Base-by-base conservation (phyloP, 2,888 invertebrate genomes). In the Drosophila testacea region DNA sequence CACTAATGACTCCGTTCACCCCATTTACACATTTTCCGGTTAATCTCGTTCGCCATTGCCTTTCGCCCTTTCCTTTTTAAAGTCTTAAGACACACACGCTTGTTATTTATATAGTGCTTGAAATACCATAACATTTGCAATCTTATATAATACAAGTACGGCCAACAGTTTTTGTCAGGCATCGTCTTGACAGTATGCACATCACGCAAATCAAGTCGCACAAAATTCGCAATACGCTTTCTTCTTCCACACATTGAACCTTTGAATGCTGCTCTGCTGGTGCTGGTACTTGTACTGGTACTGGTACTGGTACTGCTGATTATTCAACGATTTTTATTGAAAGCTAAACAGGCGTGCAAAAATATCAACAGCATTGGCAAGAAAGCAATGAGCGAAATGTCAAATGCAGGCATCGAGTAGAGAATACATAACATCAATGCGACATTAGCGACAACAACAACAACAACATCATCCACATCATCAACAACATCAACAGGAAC, bases 131-230 rank as follows among this genome's bases (percentile, higher is more conserved):
- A 86, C 88, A 86, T 88, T 88, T 83, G 70, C 65, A 54, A 62
- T 48, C 60, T 88, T 83, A 88, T 80, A 78, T 88, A 88, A 77
- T 63, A 34, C 42, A 62, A 60, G 55, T 51, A 59, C 69, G 44
- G 48, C 50, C 68, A 69, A 66, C 72, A 68, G 75, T 63, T 61
- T 68, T 73, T 60, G 73, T 67, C 60, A 61, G 66, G 6, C 65
- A 72, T 59, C 56, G 47, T 30, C 50, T 51, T 34, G 47, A 27
- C 36, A 55, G 88, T 81, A 84, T 84, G 89, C 83, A 88, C 88
- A 89, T 89, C 85, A 85, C 89, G 89, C 89, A 85, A 85, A 89
- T 89, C 89, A 74, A 87, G 89, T 70, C 84, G 79, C 73, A 79
- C 72, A 51, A 82, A 71, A 78, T 71, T 81, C 68, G 81, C 81